Conservation (phyloP, 1,140 invertebrate species). For the Trichomalopsis sarcophagae region DNA sequence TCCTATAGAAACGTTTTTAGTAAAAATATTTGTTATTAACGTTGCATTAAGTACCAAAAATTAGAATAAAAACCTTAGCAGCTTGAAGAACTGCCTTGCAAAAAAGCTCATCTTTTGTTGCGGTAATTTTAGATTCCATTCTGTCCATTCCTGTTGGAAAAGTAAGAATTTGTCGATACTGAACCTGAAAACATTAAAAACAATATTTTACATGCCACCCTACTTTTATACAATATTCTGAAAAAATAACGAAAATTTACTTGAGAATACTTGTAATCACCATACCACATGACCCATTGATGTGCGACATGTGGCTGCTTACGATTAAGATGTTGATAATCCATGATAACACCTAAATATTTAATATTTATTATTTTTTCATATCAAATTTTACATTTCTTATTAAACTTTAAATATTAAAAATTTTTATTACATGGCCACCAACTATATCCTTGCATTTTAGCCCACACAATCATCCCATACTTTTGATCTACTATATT, state of each 20-base stretch:
- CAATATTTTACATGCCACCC: background rate
- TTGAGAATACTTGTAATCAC: conserved; percentile 67
- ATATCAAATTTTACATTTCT: conserved; percentile 14
- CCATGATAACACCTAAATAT: conserved; percentile 66
- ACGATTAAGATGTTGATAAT: conserved; percentile 66
- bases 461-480: conserved; percentile 67
- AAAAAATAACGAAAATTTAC: conserved; percentile 51
- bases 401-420: background rate
- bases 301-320: conserved; percentile 66
- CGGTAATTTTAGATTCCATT: conserved; percentile 47
- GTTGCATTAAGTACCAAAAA: conserved; percentile 15
- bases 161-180: conserved; percentile 38
- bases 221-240: background rate
- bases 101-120: conserved; percentile 42
- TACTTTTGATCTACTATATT: conserved; percentile 64
- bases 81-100: conserved; percentile 62
- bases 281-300: conserved; percentile 73
- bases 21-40: background rate
- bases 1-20: conserved; percentile 58
- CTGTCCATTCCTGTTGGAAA: conserved; percentile 50
- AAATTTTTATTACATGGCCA: conserved; percentile 65
- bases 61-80: conserved; percentile 56
- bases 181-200: conserved; percentile 13
- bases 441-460: conserved; percentile 67
- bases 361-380: background rate